phyloP scores from a whole-genome alignment of 2,797 vertebrate genomes.

The Urophycis tenuis region DNA sequence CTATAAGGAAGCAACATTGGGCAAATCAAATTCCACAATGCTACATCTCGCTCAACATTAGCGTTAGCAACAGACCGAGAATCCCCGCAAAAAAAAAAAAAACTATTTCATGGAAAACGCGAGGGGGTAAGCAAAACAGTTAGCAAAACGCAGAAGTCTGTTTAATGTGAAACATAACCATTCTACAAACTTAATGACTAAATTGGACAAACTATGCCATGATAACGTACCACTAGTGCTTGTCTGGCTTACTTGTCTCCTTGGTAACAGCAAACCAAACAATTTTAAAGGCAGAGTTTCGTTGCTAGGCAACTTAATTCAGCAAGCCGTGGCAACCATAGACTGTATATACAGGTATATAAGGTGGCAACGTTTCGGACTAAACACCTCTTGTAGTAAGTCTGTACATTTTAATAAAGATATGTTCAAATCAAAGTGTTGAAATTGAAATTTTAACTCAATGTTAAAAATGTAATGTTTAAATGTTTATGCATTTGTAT shows the following conservation, averaged over 20 bases:
- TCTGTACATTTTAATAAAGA: not conserved
- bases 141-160: not conserved
- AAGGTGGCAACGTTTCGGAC: not conserved
- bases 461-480: too few species aligned
- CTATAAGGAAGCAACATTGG: not conserved
- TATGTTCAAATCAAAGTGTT: not conserved
- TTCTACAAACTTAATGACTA: not conserved
- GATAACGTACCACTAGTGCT: not conserved
- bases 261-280: not conserved
- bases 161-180: not conserved
- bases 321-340: not conserved
- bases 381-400: not conserved
- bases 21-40: too few species aligned
- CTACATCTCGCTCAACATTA: not conserved
- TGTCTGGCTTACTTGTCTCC: not conserved
- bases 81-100: not conserved
- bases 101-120: not conserved
- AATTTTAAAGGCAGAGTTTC: not conserved
- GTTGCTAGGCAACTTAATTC: not conserved
- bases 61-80: not conserved
- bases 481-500: too few species aligned
- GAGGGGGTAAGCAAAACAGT: not conserved
- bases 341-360: too few species aligned
- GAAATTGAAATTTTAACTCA: too few species aligned
- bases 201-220: not conserved